A percentile compares a stretch with the other conserved stretches of the same genome.
phyloP scores from a whole-genome alignment of 1,140 invertebrate genomes.

The Ceratina calcarata region DNA sequence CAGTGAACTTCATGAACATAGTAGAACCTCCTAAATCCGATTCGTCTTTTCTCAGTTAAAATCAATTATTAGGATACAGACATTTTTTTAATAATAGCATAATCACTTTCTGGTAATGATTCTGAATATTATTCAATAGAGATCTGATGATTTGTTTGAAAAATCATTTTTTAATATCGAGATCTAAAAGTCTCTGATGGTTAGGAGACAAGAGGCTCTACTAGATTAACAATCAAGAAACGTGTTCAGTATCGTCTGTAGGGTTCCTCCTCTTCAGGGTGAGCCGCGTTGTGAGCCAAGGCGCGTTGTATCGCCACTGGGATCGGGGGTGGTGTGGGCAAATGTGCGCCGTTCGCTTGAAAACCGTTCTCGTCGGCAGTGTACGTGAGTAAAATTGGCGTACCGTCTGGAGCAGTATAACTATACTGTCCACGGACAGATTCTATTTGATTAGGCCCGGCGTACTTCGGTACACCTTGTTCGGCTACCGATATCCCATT shows the following conservation, averaged over 20 bases:
- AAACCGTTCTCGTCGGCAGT: slow-evolving; percentile 90
- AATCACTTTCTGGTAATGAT: too few species aligned
- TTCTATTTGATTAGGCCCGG: slow-evolving; percentile 82
- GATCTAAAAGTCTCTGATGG: too few species aligned
- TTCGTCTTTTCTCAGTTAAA: too few species aligned
- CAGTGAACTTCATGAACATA: too few species aligned
- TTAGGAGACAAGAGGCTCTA: too few species aligned
- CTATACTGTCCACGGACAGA: slow-evolving; percentile 87
- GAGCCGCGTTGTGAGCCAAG: slow-evolving; percentile 77
- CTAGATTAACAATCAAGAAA: too few species aligned
- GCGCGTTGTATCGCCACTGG: slow-evolving; percentile 80
- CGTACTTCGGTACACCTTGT: slow-evolving; percentile 82
- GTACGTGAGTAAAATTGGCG: slow-evolving; percentile 88
- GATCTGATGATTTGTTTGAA: too few species aligned
- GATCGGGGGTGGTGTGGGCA: slow-evolving; percentile 89
- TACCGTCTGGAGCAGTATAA: slow-evolving; percentile 91
- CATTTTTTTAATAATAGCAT: too few species aligned
- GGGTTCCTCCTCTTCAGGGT: slow-evolving; percentile 76
- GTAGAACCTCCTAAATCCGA: too few species aligned
- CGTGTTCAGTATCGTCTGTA: slow-evolving; percentile 51
- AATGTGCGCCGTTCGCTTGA: slow-evolving; percentile 86
- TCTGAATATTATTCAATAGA: too few species aligned
- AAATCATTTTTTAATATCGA: too few species aligned
- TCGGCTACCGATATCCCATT: slow-evolving; percentile 81
- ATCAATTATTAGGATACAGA: too few species aligned